Percentiles rank a stretch among this genome's conserved stretches.
These are phyloP conservation scores for Ophthalmolycus amberensis DNA, from an alignment of 2,113 vertebrate genomes.

Conservation along the genomic window DNA sequence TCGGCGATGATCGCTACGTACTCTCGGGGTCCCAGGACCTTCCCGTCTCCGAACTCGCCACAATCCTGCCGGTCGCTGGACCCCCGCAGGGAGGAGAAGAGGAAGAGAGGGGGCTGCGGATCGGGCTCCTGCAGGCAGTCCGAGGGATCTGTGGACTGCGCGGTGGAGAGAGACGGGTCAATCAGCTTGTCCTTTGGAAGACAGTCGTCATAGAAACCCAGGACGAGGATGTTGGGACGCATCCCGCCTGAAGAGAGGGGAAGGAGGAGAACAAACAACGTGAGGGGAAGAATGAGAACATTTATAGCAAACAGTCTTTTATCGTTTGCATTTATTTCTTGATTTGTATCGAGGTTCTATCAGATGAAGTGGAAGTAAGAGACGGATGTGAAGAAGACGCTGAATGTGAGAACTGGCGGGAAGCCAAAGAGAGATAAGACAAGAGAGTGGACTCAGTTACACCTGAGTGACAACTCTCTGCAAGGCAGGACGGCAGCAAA, in stretches of 20 bases:
- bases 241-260: conserved; percentile 85
- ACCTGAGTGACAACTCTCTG: conserved; percentile 8
- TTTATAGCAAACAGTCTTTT: not conserved
- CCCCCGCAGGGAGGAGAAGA: conserved; percentile 80
- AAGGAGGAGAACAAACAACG: too few relatives aligned
- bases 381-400: conserved; percentile 1
- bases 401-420: not conserved
- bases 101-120: conserved; percentile 56
- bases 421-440: not conserved
- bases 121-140: conserved; percentile 26
- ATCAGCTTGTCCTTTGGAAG: conserved; percentile 83
- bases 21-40: conserved; percentile 83
- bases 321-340: not conserved
- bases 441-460: not conserved
- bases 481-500: not conserved
- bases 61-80: conserved; percentile 3
- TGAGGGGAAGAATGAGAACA: not conserved
- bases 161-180: conserved; percentile 64
- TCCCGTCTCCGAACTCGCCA: conserved; percentile 73
- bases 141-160: conserved; percentile 29
- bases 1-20: conserved; percentile 90
- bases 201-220: conserved; percentile 89
- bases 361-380: conserved; percentile 15
- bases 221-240: conserved; percentile 91
- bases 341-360: not conserved